Evolutionary conservation across 2,888 invertebrate genomes (phyloP).

Genomic region (Rhaphigaster nebulosa): DNA sequence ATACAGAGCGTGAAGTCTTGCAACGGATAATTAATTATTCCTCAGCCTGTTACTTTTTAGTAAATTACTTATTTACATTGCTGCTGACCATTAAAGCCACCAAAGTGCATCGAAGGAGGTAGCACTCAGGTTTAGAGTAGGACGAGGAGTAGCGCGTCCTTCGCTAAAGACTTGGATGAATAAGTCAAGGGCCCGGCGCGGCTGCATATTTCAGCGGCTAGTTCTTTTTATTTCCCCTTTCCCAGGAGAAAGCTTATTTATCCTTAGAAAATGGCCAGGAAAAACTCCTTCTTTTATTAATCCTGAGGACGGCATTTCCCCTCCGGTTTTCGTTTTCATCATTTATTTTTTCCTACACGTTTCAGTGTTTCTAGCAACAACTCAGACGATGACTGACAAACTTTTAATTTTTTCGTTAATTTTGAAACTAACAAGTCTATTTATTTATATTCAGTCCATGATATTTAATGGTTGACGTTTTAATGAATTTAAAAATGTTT

Average conservation of each 20-base stretch:
- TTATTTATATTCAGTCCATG: too few relatives aligned
- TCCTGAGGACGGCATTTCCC: background rate
- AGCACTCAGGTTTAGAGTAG: too few relatives aligned
- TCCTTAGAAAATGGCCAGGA: background rate
- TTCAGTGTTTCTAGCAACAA: background rate
- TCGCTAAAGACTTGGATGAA: background rate
- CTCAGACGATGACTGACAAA: background rate
- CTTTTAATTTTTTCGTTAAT: background rate
- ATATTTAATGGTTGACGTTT: too few relatives aligned
- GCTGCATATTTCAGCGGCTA: background rate
- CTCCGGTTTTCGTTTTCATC: background rate
- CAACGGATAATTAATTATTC: too few relatives aligned
- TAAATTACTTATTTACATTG: too few relatives aligned
- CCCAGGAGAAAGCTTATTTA: background rate
- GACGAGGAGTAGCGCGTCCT: too few relatives aligned
- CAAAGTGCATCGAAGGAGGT: too few relatives aligned
- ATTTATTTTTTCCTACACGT: background rate
- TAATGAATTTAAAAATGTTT: too few relatives aligned
- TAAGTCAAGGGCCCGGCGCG: background rate
- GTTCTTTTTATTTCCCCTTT: background rate
- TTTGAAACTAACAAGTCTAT: too few relatives aligned
- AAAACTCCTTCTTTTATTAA: constrained; percentile 7
- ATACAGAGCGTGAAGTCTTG: too few relatives aligned
- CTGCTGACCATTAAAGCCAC: background rate
- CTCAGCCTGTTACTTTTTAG: too few relatives aligned